phyloP scores from a whole-genome alignment of 2,113 vertebrate species.

The Cryptotis parvus region DNA sequence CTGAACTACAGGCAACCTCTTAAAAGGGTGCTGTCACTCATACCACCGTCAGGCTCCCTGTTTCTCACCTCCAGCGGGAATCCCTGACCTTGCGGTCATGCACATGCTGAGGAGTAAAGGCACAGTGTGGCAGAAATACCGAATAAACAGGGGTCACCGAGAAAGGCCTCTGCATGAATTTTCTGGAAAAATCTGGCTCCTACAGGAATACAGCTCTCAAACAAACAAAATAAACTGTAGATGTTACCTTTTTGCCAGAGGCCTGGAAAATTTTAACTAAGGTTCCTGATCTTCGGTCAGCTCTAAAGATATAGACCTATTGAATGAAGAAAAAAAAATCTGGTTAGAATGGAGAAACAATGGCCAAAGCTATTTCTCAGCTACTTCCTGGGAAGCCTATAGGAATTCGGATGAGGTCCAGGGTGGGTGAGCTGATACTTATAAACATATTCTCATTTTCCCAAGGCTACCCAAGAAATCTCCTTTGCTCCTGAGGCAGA shows the following conservation, averaged over 20 bases:
- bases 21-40: background rate
- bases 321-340: constrained; percentile 65
- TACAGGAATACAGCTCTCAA: background rate
- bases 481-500: background rate
- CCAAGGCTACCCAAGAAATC: background rate
- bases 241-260: constrained; percentile 96
- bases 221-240: constrained; percentile 3
- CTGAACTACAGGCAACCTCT: background rate
- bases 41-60: background rate
- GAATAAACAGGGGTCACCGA: rapidly evolving
- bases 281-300: constrained; percentile 91
- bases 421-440: rapidly evolving
- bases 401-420: background rate
- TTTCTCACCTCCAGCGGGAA: background rate
- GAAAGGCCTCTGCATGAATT: too few species aligned
- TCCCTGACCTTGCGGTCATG: background rate
- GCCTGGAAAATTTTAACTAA: constrained; percentile 96
- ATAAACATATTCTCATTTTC: background rate
- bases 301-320: constrained; percentile 98
- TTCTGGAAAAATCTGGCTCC: background rate
- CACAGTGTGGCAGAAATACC: rapidly evolving
- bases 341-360: constrained; percentile 4
- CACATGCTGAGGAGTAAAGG: background rate
- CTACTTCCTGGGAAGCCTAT: background rate
- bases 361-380: background rate